These are phyloP conservation scores for Gonatopus flavifemur DNA, from an alignment of 1,140 invertebrate genomes.

Conservation along the genomic window DNA sequence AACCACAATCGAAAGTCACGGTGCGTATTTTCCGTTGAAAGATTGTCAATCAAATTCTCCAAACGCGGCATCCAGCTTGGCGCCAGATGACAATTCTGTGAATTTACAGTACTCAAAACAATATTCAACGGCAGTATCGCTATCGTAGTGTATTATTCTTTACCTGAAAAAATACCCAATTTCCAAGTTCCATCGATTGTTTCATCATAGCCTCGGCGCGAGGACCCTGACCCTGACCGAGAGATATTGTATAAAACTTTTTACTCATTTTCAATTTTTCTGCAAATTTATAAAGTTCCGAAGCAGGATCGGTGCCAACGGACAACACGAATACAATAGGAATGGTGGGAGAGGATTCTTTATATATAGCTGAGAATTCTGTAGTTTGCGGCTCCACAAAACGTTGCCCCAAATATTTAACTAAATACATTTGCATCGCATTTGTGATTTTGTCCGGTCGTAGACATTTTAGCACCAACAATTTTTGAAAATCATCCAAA, in stretches of 20 bases:
- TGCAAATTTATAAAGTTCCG: constrained; percentile 65
- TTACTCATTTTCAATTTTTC: constrained; percentile 63
- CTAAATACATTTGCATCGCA: constrained; percentile 68
- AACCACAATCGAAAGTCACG: constrained; percentile 72
- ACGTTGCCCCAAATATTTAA: constrained; percentile 62
- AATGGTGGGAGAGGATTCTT: constrained; percentile 64
- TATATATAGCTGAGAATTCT: constrained; percentile 65
- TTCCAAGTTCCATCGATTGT: constrained; percentile 61
- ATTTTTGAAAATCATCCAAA: constrained; percentile 67
- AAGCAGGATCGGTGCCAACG: constrained; percentile 71
- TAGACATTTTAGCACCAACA: constrained; percentile 72
- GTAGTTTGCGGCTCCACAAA: constrained; percentile 71
- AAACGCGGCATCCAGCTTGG: constrained; percentile 72
- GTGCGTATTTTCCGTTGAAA: constrained; percentile 59
- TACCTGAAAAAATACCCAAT: constrained; percentile 69
- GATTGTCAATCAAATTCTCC: constrained; percentile 61
- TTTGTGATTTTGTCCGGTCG: constrained; percentile 74
- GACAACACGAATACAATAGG: constrained; percentile 74
- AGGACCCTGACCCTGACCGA: constrained; percentile 73
- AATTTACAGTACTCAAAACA: constrained; percentile 1
- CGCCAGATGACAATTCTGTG: constrained; percentile 74
- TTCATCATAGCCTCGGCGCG: constrained; percentile 67
- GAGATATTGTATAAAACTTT: constrained; percentile 67
- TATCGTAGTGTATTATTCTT: not conserved
- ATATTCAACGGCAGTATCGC: not conserved